Base-by-base conservation (phyloP, 2,797 vertebrate species). In the Enteromius afrohamiltoni region DNA sequence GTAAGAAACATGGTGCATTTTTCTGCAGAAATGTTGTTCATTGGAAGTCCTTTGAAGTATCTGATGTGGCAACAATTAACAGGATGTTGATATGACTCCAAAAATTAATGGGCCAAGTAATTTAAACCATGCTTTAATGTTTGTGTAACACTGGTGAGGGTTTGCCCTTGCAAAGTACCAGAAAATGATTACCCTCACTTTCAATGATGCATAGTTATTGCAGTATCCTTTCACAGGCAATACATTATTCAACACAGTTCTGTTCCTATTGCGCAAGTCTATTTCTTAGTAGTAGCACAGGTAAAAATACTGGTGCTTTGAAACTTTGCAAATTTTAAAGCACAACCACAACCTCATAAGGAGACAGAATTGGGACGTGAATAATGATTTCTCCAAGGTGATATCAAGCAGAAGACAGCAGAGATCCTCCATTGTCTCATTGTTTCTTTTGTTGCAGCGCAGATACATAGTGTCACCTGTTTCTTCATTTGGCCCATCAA, bases 241-340 rank as follows among this genome's bases (percentile, higher is more conserved):
- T 93, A 89, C 91, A 92, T 93, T 91, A 92, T 94, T 92, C 79
- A 92, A 79, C 86, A 90, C 87, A 90, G 87, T 90, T 89, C 90
- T 90, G 79, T 88, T 92, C 90, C 80, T 82, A 83, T 84, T 90
- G 90, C 77, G 76, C 85, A 74, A 90, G 90, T 42, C 40, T 42
- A 42, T 92, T 91, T 88, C 55, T 80, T 91, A 90, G 88, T 74
- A 64, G 81, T 86, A 89, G 90, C 89, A 89, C 23, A 88, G 87
- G 90, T 76, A 13, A 23, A 75, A 55, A 76, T 75, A 76, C n/a
- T 23, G 51, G 49, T 76, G 73, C 51, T 26, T 73, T 79, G 65
- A 47, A 34, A 23, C 47, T 84, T 88, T 83, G 82, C 69, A 80
- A 82, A 82, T 83, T 49, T 40, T 82, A 82, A 21, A 55, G 23